These are phyloP conservation scores for Tadarida brasiliensis DNA, from an alignment of 2,797 vertebrate species.

Conservation along the genomic window DNA sequence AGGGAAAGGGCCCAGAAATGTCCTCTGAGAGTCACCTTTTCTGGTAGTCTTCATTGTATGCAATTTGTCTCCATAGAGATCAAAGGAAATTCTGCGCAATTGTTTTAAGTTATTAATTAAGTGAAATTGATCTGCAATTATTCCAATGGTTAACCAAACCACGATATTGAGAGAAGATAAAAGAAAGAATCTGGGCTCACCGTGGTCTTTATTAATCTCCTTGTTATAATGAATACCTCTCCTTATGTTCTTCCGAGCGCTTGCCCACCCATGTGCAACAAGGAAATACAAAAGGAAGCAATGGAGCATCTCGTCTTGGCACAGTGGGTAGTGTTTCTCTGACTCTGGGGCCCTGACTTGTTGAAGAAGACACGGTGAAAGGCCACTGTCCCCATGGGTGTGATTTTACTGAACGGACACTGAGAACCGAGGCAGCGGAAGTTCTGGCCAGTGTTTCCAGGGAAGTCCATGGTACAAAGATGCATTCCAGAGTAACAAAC, in stretches of 20 bases:
- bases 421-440: background rate
- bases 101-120: constrained; percentile 64
- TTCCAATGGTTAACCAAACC: constrained; percentile 45
- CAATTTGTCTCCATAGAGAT: background rate
- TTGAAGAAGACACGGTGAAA: background rate
- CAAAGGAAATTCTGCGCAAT: constrained; percentile 54
- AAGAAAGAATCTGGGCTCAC: background rate
- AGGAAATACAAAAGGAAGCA: background rate
- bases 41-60: background rate
- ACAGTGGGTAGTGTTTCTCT: background rate
- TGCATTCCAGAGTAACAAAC: background rate
- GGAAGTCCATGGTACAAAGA: background rate
- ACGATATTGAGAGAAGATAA: background rate
- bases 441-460: background rate
- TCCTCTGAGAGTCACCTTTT: background rate
- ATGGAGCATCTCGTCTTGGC: background rate
- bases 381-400: background rate
- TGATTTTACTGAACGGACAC: background rate
- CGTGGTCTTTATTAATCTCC: constrained; percentile 21
- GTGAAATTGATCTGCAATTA: constrained; percentile 61
- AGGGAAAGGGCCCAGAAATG: background rate
- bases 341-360: background rate
- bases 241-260: background rate
- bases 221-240: background rate
- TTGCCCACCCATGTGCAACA: background rate